Evolutionary conservation across 2,797 vertebrate species (phyloP).

Genomic region (Argya squamiceps): DNA sequence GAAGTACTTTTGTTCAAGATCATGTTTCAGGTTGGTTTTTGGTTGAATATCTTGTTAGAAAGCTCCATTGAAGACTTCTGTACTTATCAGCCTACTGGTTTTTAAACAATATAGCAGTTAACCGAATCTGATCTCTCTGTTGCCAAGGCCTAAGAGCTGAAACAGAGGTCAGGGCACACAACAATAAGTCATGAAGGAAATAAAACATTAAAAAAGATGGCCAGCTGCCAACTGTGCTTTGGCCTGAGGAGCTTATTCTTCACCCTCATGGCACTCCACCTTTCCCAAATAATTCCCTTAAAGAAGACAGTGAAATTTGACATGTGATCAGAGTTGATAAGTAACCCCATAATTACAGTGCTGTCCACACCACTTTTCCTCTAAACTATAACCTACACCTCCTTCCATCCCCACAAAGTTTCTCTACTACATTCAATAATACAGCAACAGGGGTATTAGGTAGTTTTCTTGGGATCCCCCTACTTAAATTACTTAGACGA

Average conservation of each 20-base stretch:
- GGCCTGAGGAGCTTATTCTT: background rate
- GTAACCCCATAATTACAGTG: background rate
- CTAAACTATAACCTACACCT: background rate
- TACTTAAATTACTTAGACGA: background rate
- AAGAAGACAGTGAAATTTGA: background rate
- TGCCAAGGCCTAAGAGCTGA: background rate
- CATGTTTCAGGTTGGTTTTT: background rate
- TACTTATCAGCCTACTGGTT: background rate
- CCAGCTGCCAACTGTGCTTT: background rate
- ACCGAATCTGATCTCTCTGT: slow-evolving; percentile 15
- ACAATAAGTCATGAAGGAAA: slow-evolving; percentile 38
- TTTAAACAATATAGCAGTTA: background rate
- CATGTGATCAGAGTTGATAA: background rate
- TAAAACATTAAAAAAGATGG: background rate
- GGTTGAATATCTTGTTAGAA: background rate
- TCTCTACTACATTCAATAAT: background rate
- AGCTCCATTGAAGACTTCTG: background rate
- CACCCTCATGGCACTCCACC: background rate
- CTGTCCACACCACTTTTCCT: background rate
- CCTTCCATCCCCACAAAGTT: background rate
- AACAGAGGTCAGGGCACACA: background rate
- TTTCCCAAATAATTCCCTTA: background rate
- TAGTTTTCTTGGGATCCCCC: background rate
- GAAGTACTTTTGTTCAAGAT: background rate
- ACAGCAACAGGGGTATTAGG: rapidly evolving